phyloP scores from a whole-genome alignment of 2,888 invertebrate genomes.

The Scaptodrosophila latifasciaeformis region DNA sequence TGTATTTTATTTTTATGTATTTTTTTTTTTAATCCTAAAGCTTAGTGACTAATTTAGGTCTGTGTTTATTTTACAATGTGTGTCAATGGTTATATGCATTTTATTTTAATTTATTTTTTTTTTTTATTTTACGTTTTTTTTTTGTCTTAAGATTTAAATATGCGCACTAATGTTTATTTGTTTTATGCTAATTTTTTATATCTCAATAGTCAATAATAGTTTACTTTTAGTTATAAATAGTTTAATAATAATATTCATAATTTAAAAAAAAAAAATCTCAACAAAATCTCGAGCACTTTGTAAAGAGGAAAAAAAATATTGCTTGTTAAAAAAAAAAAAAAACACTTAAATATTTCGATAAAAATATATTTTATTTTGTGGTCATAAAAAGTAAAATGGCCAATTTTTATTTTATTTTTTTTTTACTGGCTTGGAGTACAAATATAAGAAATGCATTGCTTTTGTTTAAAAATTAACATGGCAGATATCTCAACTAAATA shows the following conservation, averaged over 20 bases:
- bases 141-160: slow-evolving; percentile 45
- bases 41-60: slow-evolving; percentile 51
- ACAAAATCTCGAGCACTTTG: slow-evolving; percentile 7
- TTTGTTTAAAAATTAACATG: slow-evolving; percentile 66
- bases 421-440: too few species aligned
- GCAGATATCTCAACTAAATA: slow-evolving; percentile 31
- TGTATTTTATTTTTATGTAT: slow-evolving; percentile 12
- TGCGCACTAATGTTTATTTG: slow-evolving; percentile 35
- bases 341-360: neutral
- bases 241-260: slow-evolving; percentile 52
- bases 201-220: slow-evolving; percentile 64
- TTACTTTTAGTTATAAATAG: slow-evolving; percentile 61
- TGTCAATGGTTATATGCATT: slow-evolving; percentile 28
- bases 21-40: slow-evolving; percentile 35
- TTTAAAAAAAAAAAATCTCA: slow-evolving; percentile 38
- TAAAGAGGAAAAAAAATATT: neutral
- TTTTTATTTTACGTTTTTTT: slow-evolving; percentile 31
- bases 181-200: slow-evolving; percentile 49
- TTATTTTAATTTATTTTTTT: slow-evolving; percentile 22
- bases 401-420: neutral
- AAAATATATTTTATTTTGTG: neutral
- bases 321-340: neutral
- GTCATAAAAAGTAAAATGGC: slow-evolving; percentile 2
- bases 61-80: slow-evolving; percentile 23
- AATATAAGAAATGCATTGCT: slow-evolving; percentile 37